A percentile compares a stretch with the other conserved stretches of the same genome.
Evolutionary conservation across 2,888 invertebrate species (phyloP).

Genomic region (Strigamia maritima): DNA sequence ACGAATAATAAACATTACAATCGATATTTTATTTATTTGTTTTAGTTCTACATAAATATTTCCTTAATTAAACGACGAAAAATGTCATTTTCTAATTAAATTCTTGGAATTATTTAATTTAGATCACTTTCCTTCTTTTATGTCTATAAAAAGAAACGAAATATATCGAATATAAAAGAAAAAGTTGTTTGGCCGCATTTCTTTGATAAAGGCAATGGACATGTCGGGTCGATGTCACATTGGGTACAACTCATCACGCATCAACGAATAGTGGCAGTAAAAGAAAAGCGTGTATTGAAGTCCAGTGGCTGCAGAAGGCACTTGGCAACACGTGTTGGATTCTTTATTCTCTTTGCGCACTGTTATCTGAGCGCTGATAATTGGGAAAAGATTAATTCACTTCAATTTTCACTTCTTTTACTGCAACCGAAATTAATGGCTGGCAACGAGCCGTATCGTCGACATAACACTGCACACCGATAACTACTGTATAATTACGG

Average conservation of each 20-base stretch:
- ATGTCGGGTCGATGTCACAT: background rate
- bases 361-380: constrained; percentile 17
- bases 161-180: no score
- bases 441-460: constrained; percentile 23
- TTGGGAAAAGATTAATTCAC: constrained; percentile 21
- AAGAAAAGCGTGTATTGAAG: constrained; percentile 28
- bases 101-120: no score
- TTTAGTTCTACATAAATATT: background rate
- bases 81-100: no score
- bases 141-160: no score
- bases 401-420: constrained; percentile 20
- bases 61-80: no score
- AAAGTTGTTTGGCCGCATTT: background rate
- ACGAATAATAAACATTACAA: background rate
- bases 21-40: background rate
- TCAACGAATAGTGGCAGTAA: constrained; percentile 4
- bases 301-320: constrained; percentile 22
- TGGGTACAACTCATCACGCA: constrained; percentile 7
- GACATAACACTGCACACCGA: background rate
- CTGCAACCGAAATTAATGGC: background rate
- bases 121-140: no score
- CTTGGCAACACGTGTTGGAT: constrained; percentile 22
- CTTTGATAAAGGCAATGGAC: background rate
- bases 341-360: background rate
- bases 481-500: background rate